Evolutionary conservation across 2,113 vertebrate species (phyloP).

Genomic region (Oxyruncus cristatus): DNA sequence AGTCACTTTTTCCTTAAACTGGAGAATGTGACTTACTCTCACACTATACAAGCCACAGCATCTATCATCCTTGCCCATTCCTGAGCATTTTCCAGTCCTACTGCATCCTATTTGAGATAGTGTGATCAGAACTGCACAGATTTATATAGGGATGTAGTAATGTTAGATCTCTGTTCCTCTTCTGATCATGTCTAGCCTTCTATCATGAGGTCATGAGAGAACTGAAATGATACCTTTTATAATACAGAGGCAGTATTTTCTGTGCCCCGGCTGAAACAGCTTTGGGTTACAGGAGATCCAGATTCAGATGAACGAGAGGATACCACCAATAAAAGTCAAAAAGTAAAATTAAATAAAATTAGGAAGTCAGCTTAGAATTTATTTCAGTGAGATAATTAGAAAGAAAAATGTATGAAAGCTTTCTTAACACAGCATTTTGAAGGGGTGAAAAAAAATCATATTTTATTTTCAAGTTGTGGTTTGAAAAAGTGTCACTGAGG

Average conservation of each 20-base stretch:
- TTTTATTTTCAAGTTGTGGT: slow-evolving; percentile 18
- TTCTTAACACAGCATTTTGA: background rate
- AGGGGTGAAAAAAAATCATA: background rate
- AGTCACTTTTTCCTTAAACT: background rate
- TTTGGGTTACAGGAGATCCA: background rate
- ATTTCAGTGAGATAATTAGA: background rate
- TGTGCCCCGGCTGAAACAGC: background rate
- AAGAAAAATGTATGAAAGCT: background rate
- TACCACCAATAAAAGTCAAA: background rate
- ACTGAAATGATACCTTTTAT: background rate
- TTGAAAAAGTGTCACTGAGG: slow-evolving; percentile 8
- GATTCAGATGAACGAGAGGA: background rate
- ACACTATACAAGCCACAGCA: background rate
- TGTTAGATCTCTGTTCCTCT: background rate
- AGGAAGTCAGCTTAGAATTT: background rate
- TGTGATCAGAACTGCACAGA: background rate
- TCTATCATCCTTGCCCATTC: background rate
- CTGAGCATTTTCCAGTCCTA: background rate
- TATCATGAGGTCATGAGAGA: background rate
- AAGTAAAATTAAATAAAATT: background rate
- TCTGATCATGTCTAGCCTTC: background rate
- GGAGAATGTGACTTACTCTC: background rate
- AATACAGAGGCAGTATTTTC: background rate
- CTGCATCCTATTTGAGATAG: background rate
- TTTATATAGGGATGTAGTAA: background rate